Percentiles rank a stretch among this genome's conserved stretches.
These are phyloP conservation scores for Ptyas mucosa DNA, from an alignment of 2,113 vertebrate genomes.

Conservation along the genomic window DNA sequence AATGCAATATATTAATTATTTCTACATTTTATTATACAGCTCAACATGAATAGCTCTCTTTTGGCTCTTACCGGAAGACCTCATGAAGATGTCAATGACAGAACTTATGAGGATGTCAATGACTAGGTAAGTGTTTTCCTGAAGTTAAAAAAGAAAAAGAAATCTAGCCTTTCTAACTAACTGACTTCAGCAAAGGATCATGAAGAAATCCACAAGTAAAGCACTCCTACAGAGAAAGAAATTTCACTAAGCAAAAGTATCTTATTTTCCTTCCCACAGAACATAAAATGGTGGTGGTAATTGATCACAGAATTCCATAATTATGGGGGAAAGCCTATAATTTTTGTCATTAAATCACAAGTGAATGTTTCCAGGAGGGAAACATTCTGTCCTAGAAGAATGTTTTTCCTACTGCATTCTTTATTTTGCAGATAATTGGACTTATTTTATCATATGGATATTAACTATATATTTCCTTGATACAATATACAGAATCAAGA, in stretches of 20 bases:
- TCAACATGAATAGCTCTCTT: background rate
- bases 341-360: background rate
- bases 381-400: background rate
- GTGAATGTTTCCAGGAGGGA: background rate
- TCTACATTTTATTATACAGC: constrained; percentile 2
- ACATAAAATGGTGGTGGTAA: background rate
- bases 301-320: background rate
- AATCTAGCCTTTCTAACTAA: constrained; percentile 7
- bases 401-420: background rate
- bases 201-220: background rate
- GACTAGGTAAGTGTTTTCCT: constrained; percentile 10
- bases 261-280: background rate
- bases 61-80: background rate
- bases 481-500: background rate
- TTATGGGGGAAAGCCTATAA: background rate
- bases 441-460: background rate
- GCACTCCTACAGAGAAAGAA: background rate
- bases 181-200: background rate
- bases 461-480: background rate
- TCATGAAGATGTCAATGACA: background rate
- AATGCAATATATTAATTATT: background rate
- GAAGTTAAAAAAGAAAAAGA: background rate
- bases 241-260: background rate
- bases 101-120: background rate
- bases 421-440: background rate